phyloP scores from a whole-genome alignment of 1,140 invertebrate genomes.

The Drosophila busckii region DNA sequence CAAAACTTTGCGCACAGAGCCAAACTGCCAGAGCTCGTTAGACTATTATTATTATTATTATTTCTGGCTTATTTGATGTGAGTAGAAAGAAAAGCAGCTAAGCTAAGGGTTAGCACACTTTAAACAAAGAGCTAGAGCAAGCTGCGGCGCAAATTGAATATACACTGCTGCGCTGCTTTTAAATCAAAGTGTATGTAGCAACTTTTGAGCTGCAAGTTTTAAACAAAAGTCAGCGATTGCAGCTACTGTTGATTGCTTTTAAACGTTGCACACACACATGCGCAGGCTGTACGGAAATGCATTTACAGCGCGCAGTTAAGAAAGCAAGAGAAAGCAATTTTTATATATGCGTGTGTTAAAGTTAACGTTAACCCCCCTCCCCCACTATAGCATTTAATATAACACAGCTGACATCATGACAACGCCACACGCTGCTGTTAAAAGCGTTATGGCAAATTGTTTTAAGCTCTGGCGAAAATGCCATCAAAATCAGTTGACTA shows the following conservation, averaged over 20 bases:
- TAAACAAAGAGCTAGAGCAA: background rate
- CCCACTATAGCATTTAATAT: too few species aligned
- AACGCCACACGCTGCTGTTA: slow-evolving; percentile 58
- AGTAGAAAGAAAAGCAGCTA: slow-evolving; percentile 5
- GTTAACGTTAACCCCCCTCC: too few species aligned
- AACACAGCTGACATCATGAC: slow-evolving; percentile 61
- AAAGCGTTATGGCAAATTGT: slow-evolving; percentile 74
- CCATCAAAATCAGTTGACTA: slow-evolving; percentile 75
- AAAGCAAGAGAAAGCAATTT: slow-evolving; percentile 73
- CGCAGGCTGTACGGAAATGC: slow-evolving; percentile 51
- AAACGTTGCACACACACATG: slow-evolving; percentile 13
- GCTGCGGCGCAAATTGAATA: slow-evolving; percentile 26
- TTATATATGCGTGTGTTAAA: slow-evolving; percentile 74
- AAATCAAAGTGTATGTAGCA: too few species aligned
- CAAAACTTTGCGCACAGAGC: slow-evolving; percentile 37
- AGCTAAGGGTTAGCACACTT: background rate
- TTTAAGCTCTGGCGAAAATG: slow-evolving; percentile 75
- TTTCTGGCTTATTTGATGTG: slow-evolving; percentile 55
- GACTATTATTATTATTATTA: slow-evolving; percentile 50
- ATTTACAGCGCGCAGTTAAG: slow-evolving; percentile 72
- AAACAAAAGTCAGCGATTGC: slow-evolving; percentile 76
- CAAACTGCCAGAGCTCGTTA: slow-evolving; percentile 54
- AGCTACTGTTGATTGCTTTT: too few species aligned
- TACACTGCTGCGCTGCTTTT: too few species aligned
- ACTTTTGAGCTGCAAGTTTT: slow-evolving; percentile 57